Evolutionary conservation across 2,797 vertebrate species (phyloP), one percentile per base, ranked within the genome.

Genomic region (Perodicticus potto): DNA sequence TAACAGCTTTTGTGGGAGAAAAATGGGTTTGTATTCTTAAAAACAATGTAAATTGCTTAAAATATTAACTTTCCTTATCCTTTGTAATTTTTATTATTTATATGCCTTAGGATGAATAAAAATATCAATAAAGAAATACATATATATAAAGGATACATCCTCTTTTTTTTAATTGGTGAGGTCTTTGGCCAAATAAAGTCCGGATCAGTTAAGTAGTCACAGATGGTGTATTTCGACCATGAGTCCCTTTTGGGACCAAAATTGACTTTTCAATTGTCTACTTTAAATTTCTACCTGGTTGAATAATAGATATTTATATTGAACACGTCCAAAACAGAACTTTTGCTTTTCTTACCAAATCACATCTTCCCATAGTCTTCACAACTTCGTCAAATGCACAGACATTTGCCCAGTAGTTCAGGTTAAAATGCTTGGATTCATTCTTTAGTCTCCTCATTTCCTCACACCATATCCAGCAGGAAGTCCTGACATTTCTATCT

Each of bases 271-370:
- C 45, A 76, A 7, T 72, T 81, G 23, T 88, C 59, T 59, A n/a
- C 59, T 43, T 91, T 53, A 86, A 92, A 82, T 65, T 74, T 57
- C 69, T 27, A 43, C 34, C 40, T 77, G 22, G 29, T 32, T 76
- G 27, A 93, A 84, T 86, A 81, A 76, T 34, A 85, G 23, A 34
- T 86, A 63, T 67, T 85, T 89, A 27, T 43, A 88, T 76, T 69
- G 80, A 84, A 86, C 7, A 17, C 70, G 27, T 34, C 37, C 70
- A 57, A 61, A 76, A n/a, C 2, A 78, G 32, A 92, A 70, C 22
- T 87, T 57, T 37, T 55, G 20, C 57, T 74, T 53, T 92, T 34
- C 32, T 55, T 25, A 55, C n/a, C 23, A 61, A 84, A 55, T 22
- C 3, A 37, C 29, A 86, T 55, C 78, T 45, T 92, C 57, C 20